Base-by-base conservation (phyloP, 2,888 invertebrate species). In the Odontomyia ornata region DNA sequence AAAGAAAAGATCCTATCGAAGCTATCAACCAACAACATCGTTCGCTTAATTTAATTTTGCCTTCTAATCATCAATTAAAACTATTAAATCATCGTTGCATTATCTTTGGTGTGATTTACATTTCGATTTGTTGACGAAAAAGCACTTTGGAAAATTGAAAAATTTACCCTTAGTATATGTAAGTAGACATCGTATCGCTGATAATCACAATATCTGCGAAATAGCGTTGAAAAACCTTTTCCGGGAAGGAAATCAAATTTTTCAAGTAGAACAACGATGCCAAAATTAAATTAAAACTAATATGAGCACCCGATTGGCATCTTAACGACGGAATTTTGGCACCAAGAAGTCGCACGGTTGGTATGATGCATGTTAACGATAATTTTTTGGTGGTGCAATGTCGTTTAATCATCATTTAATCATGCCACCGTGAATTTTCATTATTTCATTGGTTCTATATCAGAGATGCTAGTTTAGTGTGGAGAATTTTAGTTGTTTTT, bases 381-480 rank as follows among this genome's bases (percentile, higher is more conserved):
- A 69, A 69, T 1, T 65, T 9, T 28, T 46, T 27, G 27, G 4
- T 46, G 46, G 30, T 15, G 21, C 43, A 25, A 69, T 69, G 46
- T 21, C 43, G 69, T 69, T 69, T 69, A 46, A 47, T 69, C 69
- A 69, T 23, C 27, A 69, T 69, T 69, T 47, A 69, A 69, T 69
- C 69, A 69, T 30, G 69, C 69, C 69, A 69, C 69, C 23, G 69
- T 11, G 46, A 69, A 69, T 23, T 46, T 69, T 36, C 36, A 36
- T 36, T 36, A 36, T 36, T 36, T 36, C 36, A 36, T 36, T 3
- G 9, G 36, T 36, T 36, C 9, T 36, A 3, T 36, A 36, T 36
- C 36, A n/a, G n/a, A n/a, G n/a, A n/a, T n/a, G n/a, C n/a, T n/a
- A n/a, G n/a, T n/a, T n/a, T n/a, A n/a, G 36, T 9, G 9, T 9